Percentiles rank a stretch among this genome's conserved stretches.
These are phyloP conservation scores for Oreochromis spilurus DNA, from an alignment of 2,113 vertebrate genomes.

Conservation along the genomic window DNA sequence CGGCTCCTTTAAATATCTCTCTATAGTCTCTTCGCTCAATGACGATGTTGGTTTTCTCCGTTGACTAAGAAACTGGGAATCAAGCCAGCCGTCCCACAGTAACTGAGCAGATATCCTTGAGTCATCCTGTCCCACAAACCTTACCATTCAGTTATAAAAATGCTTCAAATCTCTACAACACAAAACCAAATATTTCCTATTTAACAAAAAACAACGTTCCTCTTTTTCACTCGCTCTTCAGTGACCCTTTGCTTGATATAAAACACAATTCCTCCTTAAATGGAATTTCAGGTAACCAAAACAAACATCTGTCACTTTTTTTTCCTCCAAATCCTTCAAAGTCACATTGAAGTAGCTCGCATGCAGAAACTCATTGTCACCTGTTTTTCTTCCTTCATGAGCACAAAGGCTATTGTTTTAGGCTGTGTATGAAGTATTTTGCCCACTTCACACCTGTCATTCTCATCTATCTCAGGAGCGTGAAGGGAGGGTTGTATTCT, in stretches of 20 bases:
- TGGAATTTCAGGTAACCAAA: neutral
- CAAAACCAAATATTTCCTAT: neutral
- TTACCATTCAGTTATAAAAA: neutral
- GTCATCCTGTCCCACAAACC: neutral
- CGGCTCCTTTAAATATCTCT: neutral
- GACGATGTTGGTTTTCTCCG: neutral
- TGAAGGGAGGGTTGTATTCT: neutral
- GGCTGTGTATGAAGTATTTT: slow-evolving; percentile 10
- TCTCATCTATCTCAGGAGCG: slow-evolving; percentile 1
- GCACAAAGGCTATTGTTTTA: slow-evolving; percentile 49
- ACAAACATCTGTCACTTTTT: neutral
- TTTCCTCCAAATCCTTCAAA: neutral
- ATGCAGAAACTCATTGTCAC: slow-evolving; percentile 9
- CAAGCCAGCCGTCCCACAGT: neutral
- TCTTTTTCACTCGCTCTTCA: neutral
- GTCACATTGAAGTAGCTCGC: neutral
- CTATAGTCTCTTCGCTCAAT: neutral
- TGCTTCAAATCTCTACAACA: neutral
- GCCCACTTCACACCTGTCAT: slow-evolving; percentile 46
- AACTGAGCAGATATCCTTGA: neutral
- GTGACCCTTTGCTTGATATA: neutral
- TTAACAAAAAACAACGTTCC: neutral
- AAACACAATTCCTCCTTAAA: neutral
- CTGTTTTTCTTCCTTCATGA: slow-evolving; percentile 1
- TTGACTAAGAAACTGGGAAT: neutral